Evolutionary conservation across 1,140 invertebrate species (phyloP).

Genomic region (Anthonomus grandis): DNA sequence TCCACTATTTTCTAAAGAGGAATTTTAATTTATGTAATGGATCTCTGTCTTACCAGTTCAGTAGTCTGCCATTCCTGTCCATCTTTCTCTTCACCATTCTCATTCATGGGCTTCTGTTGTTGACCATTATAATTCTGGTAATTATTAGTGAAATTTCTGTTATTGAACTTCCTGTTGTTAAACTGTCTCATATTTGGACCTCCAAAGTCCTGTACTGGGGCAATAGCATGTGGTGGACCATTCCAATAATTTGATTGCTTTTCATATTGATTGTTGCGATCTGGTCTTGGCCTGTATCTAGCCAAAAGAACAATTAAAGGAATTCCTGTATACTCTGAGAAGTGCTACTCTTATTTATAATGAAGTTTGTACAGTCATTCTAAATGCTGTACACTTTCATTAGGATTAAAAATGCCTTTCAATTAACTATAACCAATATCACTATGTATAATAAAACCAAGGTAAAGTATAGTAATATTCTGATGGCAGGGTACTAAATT

Average conservation of each 20-base stretch:
- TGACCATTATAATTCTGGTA: constrained; percentile 33
- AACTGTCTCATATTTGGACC: constrained; percentile 57
- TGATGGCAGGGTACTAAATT: too few species aligned
- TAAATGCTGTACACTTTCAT: too few species aligned
- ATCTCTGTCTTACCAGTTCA: constrained; percentile 9
- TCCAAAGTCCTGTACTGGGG: constrained; percentile 56
- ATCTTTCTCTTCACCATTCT: neutral
- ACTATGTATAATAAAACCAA: too few species aligned
- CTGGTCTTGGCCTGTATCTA: constrained; percentile 57
- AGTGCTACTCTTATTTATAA: too few species aligned
- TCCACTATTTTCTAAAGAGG: too few species aligned
- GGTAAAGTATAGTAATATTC: too few species aligned
- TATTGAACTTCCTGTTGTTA: constrained; percentile 51
- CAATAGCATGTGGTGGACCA: constrained; percentile 48
- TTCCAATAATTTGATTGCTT: constrained; percentile 52
- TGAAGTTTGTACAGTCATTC: too few species aligned
- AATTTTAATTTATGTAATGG: neutral
- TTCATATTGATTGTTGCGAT: constrained; percentile 58
- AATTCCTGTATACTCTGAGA: too few species aligned
- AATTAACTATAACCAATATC: too few species aligned
- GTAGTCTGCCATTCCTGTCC: constrained; percentile 4
- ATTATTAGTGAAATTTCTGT: constrained; percentile 16
- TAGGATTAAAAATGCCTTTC: too few species aligned
- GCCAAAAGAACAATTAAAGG: too few species aligned
- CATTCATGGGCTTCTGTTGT: constrained; percentile 53